A percentile compares a stretch with the other conserved stretches of the same genome.
These are phyloP conservation scores for Heteromyza rotundicornis DNA, from an alignment of 2,888 invertebrate genomes.

Conservation along the genomic window DNA sequence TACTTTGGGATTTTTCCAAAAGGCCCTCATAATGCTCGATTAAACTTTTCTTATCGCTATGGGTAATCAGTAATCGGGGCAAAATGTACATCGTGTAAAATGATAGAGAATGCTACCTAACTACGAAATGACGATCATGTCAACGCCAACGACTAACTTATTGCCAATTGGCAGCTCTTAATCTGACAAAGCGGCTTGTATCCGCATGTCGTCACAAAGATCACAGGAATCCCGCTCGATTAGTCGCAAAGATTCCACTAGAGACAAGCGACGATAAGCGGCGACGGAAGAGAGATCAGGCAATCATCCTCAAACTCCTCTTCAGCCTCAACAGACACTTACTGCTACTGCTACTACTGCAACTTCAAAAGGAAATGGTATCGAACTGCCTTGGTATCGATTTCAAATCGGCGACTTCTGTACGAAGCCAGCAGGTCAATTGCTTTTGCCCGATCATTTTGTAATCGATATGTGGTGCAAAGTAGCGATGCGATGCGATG, in stretches of 20 bases:
- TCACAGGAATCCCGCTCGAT: conserved; percentile 39
- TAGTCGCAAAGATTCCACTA: conserved; percentile 11
- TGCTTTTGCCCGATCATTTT: conserved; percentile 27
- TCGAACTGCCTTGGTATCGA: conserved; percentile 41
- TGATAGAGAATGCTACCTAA: background rate
- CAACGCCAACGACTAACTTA: conserved; percentile 21
- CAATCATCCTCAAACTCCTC: background rate
- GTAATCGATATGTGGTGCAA: conserved; percentile 17
- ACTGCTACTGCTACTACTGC: too few species aligned
- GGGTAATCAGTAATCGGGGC: background rate
- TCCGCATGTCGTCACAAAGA: conserved; percentile 33
- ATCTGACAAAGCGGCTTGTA: conserved; percentile 13
- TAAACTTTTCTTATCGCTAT: background rate
- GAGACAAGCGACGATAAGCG: conserved; percentile 12
- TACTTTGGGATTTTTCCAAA: too few species aligned
- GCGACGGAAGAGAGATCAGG: background rate
- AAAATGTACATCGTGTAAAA: background rate
- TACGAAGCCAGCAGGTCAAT: conserved; percentile 42
- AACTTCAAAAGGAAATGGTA: too few species aligned
- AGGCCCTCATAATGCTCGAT: background rate
- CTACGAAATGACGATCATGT: conserved; percentile 19
- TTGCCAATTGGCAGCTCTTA: conserved; percentile 14
- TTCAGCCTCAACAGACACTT: background rate
- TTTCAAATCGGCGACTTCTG: conserved; percentile 54
- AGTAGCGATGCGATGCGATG: conserved; percentile 1